Conservation (phyloP, 35 echinoderm and acorn worm genomes). For the Chiridota heheva region DNA sequence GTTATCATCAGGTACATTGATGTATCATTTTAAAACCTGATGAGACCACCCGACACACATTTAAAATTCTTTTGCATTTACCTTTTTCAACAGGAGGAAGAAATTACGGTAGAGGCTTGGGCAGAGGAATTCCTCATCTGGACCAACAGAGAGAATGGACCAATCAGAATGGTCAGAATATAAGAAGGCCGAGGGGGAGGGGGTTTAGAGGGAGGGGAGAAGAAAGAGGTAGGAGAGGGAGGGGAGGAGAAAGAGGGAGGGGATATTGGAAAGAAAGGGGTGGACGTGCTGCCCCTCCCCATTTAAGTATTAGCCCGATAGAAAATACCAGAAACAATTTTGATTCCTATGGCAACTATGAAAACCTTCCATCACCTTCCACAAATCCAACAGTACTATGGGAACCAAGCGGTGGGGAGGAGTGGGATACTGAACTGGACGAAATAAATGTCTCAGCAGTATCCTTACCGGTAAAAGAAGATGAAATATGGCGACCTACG, state of each 20-base stretch:
- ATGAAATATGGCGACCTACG: conserved; percentile 28
- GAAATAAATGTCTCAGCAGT: conserved; percentile 23
- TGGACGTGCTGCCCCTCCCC: not conserved
- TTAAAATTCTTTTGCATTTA: too few relatives aligned
- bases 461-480: conserved; percentile 5
- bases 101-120: conserved; percentile 30
- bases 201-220: conserved; percentile 23
- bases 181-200: conserved; percentile 30
- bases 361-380: conserved; percentile 11
- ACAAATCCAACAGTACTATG: conserved; percentile 39
- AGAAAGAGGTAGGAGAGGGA: conserved; percentile 20
- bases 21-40: too few relatives aligned
- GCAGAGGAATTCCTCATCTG: not conserved
- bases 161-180: too few relatives aligned
- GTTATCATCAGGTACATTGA: too few relatives aligned
- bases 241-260: conserved; percentile 42
- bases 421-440: conserved; percentile 40
- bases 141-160: too few relatives aligned
- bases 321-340: too few relatives aligned
- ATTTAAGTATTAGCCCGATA: too few relatives aligned
- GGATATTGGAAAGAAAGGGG: conserved; percentile 45
- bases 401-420: conserved; percentile 44
- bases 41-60: too few relatives aligned
- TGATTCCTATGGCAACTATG: too few relatives aligned
- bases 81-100: conserved; percentile 19